These are phyloP conservation scores for Acanthococcus lagerstroemiae DNA, from an alignment of 2,888 invertebrate species.

Conservation along the genomic window DNA sequence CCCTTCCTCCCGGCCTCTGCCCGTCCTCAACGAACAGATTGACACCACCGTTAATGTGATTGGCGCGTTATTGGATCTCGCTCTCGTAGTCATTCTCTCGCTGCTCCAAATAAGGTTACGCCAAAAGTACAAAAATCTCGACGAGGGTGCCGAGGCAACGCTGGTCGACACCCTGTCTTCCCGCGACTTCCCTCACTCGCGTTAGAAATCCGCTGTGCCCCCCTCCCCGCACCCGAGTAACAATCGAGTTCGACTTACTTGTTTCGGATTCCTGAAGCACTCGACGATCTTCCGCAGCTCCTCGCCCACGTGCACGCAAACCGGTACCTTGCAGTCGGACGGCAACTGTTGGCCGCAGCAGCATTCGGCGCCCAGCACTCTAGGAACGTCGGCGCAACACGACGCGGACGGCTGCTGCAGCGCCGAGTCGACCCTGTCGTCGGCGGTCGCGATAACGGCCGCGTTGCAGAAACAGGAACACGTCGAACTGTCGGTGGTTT, in stretches of 20 bases:
- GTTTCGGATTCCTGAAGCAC: slow-evolving; percentile 3
- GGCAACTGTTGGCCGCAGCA: background rate
- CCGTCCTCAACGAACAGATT: slow-evolving; percentile 10
- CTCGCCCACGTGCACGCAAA: slow-evolving; percentile 11
- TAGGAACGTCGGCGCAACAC: background rate
- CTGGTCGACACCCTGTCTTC: no score
- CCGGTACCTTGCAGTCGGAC: slow-evolving; percentile 2
- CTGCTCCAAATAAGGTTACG: no score
- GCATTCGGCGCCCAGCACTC: background rate
- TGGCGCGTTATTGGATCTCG: slow-evolving; percentile 3
- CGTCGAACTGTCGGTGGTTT: background rate
- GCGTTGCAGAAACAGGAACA: slow-evolving; percentile 10
- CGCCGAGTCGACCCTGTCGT: background rate
- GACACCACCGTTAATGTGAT: slow-evolving; percentile 17
- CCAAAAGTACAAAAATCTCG: no score
- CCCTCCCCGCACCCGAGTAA: no score
- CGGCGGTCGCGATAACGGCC: background rate
- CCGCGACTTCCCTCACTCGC: no score
- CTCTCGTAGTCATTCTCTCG: no score
- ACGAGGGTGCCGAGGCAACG: no score
- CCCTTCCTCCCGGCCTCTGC: no score
- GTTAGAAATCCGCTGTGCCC: no score
- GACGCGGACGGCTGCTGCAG: background rate
- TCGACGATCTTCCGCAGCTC: slow-evolving; percentile 16
- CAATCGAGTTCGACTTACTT: no score